Conservation (phyloP, 2,113 vertebrate species). For the Rhodinocichla rosea region DNA sequence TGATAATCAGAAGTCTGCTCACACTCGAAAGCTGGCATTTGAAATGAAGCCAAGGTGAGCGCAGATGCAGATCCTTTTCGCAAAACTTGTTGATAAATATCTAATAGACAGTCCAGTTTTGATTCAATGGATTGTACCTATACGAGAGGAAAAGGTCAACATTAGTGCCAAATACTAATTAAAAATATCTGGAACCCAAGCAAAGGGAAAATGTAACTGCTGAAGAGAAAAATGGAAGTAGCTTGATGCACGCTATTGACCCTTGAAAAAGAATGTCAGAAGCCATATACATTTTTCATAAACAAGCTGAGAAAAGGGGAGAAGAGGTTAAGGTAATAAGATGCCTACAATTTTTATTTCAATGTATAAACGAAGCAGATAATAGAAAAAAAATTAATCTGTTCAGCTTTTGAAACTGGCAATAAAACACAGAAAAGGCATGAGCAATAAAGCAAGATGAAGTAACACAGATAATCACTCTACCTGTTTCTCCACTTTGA, state of each 20-base stretch:
- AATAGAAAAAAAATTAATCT: not conserved
- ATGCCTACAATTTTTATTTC: not conserved
- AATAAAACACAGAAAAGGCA: not conserved
- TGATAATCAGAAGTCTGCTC: constrained; percentile 94
- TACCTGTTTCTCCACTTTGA: constrained; percentile 98
- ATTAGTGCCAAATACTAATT: not conserved
- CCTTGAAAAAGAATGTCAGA: not conserved
- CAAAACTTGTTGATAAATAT: constrained; percentile 93
- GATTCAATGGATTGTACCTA: constrained; percentile 97
- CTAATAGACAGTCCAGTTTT: constrained; percentile 92
- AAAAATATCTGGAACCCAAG: not conserved
- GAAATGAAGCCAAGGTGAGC: constrained; percentile 86
- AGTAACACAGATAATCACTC: not conserved
- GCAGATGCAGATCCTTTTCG: constrained; percentile 88
- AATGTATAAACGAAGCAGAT: not conserved
- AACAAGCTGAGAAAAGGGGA: not conserved
- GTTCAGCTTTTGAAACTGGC: not conserved
- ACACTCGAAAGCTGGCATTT: constrained; percentile 88
- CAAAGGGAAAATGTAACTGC: not conserved
- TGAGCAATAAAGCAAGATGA: not conserved
- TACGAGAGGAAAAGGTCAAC: not conserved
- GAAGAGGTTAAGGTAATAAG: not conserved
- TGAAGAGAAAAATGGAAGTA: not conserved
- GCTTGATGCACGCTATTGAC: not conserved
- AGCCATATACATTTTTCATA: not conserved